phyloP scores from a whole-genome alignment of 2,113 vertebrate genomes.

The Rhinopomastus cyanomelas region DNA sequence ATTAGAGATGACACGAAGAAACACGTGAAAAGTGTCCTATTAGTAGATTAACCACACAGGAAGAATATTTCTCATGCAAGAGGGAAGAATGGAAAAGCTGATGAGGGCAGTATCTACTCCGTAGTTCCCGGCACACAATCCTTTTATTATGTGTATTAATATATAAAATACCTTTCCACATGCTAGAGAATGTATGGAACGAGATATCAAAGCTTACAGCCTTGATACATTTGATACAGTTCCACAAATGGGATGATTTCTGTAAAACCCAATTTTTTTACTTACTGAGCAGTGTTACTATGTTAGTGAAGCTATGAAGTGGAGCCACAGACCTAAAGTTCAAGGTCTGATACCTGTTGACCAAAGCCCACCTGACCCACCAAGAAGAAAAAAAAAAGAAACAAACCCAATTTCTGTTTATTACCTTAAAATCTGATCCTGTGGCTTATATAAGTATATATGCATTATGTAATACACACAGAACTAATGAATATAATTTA shows the following conservation, averaged over 20 bases:
- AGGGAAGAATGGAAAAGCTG: background rate
- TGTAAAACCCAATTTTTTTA: background rate
- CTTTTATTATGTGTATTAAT: background rate
- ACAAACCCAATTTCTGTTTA: background rate
- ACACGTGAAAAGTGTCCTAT: background rate
- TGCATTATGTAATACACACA: background rate
- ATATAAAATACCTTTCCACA: background rate
- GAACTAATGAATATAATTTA: background rate
- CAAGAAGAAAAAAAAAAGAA: background rate
- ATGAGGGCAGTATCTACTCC: background rate
- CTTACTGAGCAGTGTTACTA: background rate
- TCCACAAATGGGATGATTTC: background rate
- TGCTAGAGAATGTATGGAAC: background rate
- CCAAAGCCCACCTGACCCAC: background rate
- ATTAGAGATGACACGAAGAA: background rate
- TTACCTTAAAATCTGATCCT: background rate
- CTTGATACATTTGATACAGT: too few species aligned
- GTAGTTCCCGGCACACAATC: background rate
- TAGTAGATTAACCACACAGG: background rate
- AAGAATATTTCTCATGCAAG: background rate
- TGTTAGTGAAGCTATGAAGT: background rate
- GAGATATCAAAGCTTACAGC: background rate
- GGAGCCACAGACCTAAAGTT: background rate
- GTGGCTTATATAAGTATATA: background rate
- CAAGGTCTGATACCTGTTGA: background rate